Percentiles rank a stretch among this genome's conserved stretches.
These are phyloP conservation scores for Disparrhopalites patrizii DNA, from an alignment of 2,888 invertebrate genomes.

Conservation along the genomic window DNA sequence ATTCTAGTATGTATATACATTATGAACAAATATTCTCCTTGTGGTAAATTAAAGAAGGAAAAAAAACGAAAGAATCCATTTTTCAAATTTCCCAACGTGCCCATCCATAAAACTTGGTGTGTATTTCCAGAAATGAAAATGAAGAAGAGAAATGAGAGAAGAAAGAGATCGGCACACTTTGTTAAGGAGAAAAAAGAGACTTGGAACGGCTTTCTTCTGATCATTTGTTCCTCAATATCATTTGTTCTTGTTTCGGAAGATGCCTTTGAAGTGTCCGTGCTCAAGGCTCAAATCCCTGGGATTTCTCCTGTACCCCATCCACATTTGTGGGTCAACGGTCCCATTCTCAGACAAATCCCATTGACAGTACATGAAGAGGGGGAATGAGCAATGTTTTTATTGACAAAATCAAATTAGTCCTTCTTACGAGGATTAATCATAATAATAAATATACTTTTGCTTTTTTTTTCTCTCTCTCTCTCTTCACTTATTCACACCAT, in stretches of 20 bases:
- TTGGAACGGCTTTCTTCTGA: too few relatives aligned
- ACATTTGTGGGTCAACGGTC: constrained; percentile 5
- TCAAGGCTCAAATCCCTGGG: constrained; percentile 7
- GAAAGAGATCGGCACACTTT: not conserved
- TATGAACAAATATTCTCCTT: too few relatives aligned
- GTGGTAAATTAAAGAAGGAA: too few relatives aligned
- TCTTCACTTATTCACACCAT: not conserved
- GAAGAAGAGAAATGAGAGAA: not conserved
- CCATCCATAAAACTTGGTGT: too few relatives aligned
- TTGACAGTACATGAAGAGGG: too few relatives aligned
- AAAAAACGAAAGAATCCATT: too few relatives aligned
- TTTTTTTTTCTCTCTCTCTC: not conserved
- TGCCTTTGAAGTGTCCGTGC: constrained; percentile 6
- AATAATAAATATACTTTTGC: too few relatives aligned
- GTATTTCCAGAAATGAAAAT: too few relatives aligned
- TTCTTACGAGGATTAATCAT: constrained; percentile 6
- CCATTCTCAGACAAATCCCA: not conserved
- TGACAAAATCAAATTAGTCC: constrained; percentile 15
- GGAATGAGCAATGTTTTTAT: not conserved
- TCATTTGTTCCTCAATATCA: too few relatives aligned
- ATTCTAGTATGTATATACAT: too few relatives aligned
- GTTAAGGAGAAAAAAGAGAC: too few relatives aligned
- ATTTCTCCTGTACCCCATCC: not conserved
- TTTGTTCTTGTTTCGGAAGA: not conserved
- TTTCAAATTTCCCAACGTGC: too few relatives aligned